Conservation (phyloP, 2,113 vertebrate genomes). For the Colossoma macropomum region DNA sequence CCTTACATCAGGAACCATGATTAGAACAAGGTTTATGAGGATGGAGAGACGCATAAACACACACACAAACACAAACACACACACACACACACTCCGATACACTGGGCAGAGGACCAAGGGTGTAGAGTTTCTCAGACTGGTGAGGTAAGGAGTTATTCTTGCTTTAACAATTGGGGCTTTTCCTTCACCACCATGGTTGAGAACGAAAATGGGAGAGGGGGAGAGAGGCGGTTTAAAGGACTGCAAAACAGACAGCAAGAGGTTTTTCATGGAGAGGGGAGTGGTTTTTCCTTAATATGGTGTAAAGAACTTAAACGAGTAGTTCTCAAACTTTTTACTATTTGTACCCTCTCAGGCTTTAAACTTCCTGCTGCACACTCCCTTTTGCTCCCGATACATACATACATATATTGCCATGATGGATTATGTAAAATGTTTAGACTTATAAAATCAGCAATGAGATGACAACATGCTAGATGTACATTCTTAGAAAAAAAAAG, state of each 20-base stretch:
- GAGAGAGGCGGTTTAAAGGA: neutral
- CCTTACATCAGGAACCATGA: slow-evolving; percentile 28
- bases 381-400: too few species aligned
- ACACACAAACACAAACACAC: neutral
- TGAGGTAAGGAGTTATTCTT: slow-evolving; percentile 15
- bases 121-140: neutral
- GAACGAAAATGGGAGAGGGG: neutral
- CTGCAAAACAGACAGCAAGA: neutral
- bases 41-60: neutral
- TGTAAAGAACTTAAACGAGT: too few species aligned
- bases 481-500: too few species aligned
- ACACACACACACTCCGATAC: neutral
- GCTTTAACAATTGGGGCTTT: neutral
- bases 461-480: too few species aligned
- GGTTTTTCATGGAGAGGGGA: too few species aligned
- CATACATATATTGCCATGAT: too few species aligned
- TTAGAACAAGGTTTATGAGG: slow-evolving; percentile 34
- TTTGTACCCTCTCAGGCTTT: too few species aligned
- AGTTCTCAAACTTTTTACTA: too few species aligned
- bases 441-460: too few species aligned
- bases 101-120: neutral
- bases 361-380: too few species aligned
- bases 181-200: neutral
- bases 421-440: too few species aligned
- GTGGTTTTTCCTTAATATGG: too few species aligned